These are phyloP conservation scores for Leptinotarsa peninsularis DNA, from an alignment of 2,888 invertebrate species.

Conservation along the genomic window DNA sequence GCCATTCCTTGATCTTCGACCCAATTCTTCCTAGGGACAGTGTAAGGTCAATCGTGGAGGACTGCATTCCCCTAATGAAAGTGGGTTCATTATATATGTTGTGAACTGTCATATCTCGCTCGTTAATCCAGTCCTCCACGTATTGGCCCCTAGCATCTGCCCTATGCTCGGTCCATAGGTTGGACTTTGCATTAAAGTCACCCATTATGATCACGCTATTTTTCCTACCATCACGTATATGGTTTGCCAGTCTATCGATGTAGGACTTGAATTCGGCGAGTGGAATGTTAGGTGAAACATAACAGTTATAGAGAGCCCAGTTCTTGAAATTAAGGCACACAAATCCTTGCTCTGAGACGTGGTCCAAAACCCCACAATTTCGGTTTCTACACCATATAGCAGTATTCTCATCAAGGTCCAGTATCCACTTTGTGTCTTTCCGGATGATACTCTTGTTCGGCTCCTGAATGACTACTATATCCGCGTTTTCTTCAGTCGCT, in stretches of 20 bases:
- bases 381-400: too few relatives aligned
- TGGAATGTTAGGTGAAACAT: constrained; percentile 3
- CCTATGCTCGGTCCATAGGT: constrained; percentile 10
- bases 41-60: background rate
- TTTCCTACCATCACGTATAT: background rate
- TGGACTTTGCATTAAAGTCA: constrained; percentile 21
- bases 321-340: too few relatives aligned
- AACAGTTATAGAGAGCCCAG: too few relatives aligned
- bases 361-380: too few relatives aligned
- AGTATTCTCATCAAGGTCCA: too few relatives aligned
- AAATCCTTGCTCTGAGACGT: too few relatives aligned
- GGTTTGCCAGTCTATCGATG: background rate
- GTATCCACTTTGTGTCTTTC: too few relatives aligned
- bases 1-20: constrained; percentile 16
- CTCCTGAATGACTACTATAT: too few relatives aligned
- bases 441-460: too few relatives aligned
- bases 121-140: constrained; percentile 8
- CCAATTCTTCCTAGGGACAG: background rate
- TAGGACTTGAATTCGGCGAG: background rate
- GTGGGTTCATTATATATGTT: constrained; percentile 13
- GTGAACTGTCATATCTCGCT: constrained; percentile 6
- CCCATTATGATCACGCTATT: constrained; percentile 5
- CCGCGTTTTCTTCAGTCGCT: too few relatives aligned
- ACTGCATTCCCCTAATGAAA: constrained; percentile 7
- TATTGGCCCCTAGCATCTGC: constrained; percentile 19